phyloP scores from a whole-genome alignment of 2,888 invertebrate genomes.

The Ramazzottius varieornatus region DNA sequence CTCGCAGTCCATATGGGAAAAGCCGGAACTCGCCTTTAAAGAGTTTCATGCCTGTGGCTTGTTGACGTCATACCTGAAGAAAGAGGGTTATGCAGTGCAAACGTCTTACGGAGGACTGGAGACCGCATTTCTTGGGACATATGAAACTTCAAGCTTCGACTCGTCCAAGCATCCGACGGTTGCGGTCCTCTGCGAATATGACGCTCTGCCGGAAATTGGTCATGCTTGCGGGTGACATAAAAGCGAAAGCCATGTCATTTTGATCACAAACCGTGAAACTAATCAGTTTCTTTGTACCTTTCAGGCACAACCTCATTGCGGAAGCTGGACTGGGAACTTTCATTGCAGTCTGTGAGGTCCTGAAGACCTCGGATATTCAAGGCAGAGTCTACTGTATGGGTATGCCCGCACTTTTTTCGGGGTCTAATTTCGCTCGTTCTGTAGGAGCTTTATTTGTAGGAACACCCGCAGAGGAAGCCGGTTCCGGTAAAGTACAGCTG shows the following conservation, averaged over 20 bases:
- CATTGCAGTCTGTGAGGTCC: background rate
- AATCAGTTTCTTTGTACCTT: too few species aligned
- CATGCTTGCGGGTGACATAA: conserved; percentile 22
- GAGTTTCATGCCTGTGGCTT: conserved; percentile 16
- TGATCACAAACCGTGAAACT: too few species aligned
- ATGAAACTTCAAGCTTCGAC: background rate
- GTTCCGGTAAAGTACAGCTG: conserved; percentile 11
- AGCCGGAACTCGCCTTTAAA: conserved; percentile 17
- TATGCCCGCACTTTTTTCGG: background rate
- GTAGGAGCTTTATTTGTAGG: conserved; percentile 8
- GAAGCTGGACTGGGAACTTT: conserved; percentile 12
- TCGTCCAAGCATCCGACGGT: conserved; percentile 8
- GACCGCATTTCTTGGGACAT: background rate
- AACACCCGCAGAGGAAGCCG: conserved; percentile 13
- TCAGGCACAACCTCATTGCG: conserved; percentile 18
- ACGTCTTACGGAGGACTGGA: conserved; percentile 10
- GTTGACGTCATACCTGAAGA: conserved; percentile 14
- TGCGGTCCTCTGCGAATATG: conserved; percentile 19
- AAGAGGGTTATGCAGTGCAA: conserved; percentile 15
- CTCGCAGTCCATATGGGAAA: conserved; percentile 17
- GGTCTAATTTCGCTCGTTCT: too few species aligned
- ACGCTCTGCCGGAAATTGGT: conserved; percentile 19
- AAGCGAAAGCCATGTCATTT: too few species aligned
- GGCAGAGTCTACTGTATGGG: background rate
- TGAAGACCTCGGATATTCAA: background rate